A percentile compares a stretch with the other conserved stretches of the same genome.
These are phyloP conservation scores for Ophiothrix spiculata DNA, from an alignment of 35 echinoderm and acorn worm genomes.

Conservation along the genomic window DNA sequence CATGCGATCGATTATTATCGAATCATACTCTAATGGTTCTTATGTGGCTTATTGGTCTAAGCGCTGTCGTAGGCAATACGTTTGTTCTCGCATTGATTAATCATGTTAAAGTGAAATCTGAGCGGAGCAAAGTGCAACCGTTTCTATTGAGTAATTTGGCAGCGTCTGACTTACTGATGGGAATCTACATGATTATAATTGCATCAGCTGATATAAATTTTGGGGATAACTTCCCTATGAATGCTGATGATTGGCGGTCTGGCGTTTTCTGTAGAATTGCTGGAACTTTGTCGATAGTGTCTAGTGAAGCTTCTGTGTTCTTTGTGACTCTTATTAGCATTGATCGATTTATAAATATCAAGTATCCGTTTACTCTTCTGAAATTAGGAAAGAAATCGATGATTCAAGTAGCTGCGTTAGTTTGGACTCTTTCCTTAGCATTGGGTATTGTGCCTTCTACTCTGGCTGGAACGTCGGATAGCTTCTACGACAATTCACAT, in stretches of 20 bases:
- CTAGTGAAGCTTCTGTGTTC: constrained; percentile 1
- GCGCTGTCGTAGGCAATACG: neutral
- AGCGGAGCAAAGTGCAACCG: neutral
- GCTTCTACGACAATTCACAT: neutral
- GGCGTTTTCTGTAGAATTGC: neutral
- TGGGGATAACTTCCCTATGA: neutral
- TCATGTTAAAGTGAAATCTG: neutral
- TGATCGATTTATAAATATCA: neutral
- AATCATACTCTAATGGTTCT: neutral
- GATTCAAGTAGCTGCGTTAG: neutral
- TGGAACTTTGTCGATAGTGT: neutral
- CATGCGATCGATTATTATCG: neutral
- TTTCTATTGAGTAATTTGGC: neutral
- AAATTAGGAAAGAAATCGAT: neutral
- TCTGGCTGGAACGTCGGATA: neutral
- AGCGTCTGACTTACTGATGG: neutral
- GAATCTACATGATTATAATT: neutral
- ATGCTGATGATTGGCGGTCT: neutral
- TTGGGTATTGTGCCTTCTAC: neutral
- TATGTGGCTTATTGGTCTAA: constrained; percentile 1
- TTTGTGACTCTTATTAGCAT: neutral
- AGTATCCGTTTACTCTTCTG: neutral
- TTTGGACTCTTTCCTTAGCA: neutral
- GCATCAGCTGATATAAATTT: neutral
- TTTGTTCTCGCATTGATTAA: neutral